Evolutionary conservation across 1,140 invertebrate species (phyloP).

Genomic region (Drosophila kepulauana): DNA sequence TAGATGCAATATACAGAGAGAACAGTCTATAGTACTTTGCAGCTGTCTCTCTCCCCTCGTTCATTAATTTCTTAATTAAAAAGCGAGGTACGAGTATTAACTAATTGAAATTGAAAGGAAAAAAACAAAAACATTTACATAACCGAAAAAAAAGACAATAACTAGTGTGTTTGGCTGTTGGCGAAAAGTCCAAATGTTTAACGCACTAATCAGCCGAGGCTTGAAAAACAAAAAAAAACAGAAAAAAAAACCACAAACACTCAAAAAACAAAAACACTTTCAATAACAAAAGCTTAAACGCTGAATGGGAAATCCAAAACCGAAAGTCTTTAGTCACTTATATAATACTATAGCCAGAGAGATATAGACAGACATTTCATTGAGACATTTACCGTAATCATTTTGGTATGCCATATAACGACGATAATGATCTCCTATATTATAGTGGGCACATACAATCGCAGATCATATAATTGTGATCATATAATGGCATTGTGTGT

Average conservation of each 20-base stretch:
- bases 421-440: neutral
- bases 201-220: slow-evolving; percentile 61
- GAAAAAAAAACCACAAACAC: neutral
- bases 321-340: slow-evolving; percentile 45
- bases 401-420: slow-evolving; percentile 26
- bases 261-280: slow-evolving; percentile 38
- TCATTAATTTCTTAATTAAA: slow-evolving; percentile 3
- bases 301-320: slow-evolving; percentile 43
- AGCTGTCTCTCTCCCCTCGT: neutral
- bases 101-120: slow-evolving; percentile 29
- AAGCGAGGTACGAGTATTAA: neutral
- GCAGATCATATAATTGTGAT: neutral
- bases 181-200: slow-evolving; percentile 65
- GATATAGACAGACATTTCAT: slow-evolving; percentile 3
- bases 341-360: slow-evolving; percentile 17
- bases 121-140: slow-evolving; percentile 32
- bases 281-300: slow-evolving; percentile 68
- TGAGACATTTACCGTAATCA: slow-evolving; percentile 34
- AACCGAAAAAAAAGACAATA: slow-evolving; percentile 32
- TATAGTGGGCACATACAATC: slow-evolving; percentile 1
- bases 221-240: neutral
- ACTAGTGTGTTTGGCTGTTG: slow-evolving; percentile 32
- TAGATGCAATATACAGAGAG: neutral
- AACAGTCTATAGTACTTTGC: neutral
- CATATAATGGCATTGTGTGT: slow-evolving; percentile 3